phyloP scores from a whole-genome alignment of 2,113 vertebrate genomes.

The Gracilinanus agilis region DNA sequence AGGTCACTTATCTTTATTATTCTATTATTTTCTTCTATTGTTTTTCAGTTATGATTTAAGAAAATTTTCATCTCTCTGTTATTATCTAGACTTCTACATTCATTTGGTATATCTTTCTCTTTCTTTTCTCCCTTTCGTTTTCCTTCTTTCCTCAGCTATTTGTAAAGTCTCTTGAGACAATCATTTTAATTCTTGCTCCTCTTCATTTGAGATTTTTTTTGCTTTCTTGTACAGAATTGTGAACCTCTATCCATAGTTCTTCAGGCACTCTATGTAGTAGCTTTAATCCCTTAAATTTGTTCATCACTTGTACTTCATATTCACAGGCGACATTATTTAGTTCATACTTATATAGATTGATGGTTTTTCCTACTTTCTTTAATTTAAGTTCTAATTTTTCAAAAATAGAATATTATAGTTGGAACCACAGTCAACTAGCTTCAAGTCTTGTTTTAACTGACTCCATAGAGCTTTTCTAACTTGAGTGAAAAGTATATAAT shows the following conservation, averaged over 20 bases:
- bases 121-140: neutral
- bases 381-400: no score
- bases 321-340: neutral
- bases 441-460: neutral
- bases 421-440: no score
- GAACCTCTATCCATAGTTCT: neutral
- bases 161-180: neutral
- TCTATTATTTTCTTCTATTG: neutral
- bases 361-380: neutral
- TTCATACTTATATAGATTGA: neutral
- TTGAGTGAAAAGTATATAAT: neutral
- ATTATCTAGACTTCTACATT: neutral
- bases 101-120: neutral
- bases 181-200: neutral
- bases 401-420: neutral
- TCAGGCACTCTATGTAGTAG: neutral
- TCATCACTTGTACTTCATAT: neutral
- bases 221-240: neutral
- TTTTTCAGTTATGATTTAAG: neutral
- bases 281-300: neutral
- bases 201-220: neutral
- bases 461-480: neutral
- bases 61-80: neutral
- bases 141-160: neutral
- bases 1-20: neutral